These are phyloP conservation scores for Amphibalanus amphitrite DNA, from an alignment of 1,140 invertebrate genomes.

Conservation along the genomic window DNA sequence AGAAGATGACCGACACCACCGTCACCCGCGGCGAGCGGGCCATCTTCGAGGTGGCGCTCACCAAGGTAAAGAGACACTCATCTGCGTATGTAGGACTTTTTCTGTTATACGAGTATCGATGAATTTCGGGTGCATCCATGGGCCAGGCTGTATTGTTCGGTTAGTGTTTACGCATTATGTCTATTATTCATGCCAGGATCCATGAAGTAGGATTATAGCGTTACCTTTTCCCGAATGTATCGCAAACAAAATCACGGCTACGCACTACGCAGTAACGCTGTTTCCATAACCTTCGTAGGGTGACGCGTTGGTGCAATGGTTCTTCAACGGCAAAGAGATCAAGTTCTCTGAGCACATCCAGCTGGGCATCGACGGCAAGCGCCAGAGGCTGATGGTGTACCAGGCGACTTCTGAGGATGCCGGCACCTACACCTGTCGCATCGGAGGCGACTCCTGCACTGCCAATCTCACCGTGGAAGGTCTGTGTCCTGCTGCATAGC, in stretches of 20 bases:
- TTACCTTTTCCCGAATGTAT: too few species aligned
- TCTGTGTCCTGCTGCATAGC: too few species aligned
- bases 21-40: conserved; percentile 64
- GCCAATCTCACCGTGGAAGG: conserved; percentile 46
- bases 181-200: too few species aligned
- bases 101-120: too few species aligned
- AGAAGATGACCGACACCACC: conserved; percentile 52
- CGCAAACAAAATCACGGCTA: too few species aligned
- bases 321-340: conserved; percentile 69
- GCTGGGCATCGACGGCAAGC: conserved; percentile 75
- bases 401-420: conserved; percentile 52
- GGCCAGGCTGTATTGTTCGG: too few species aligned
- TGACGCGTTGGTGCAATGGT: conserved; percentile 75
- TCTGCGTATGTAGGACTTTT: too few species aligned
- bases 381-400: conserved; percentile 70
- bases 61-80: conserved; percentile 28
- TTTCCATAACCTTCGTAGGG: too few species aligned
- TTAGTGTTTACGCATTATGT: too few species aligned
- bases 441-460: conserved; percentile 55
- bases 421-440: conserved; percentile 66
- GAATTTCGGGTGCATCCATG: too few species aligned
- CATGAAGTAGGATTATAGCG: too few species aligned
- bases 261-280: too few species aligned
- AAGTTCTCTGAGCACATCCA: conserved; percentile 75
- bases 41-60: conserved; percentile 68